Conservation (phyloP, 2,888 invertebrate species). For the Itoplectis maculator region DNA sequence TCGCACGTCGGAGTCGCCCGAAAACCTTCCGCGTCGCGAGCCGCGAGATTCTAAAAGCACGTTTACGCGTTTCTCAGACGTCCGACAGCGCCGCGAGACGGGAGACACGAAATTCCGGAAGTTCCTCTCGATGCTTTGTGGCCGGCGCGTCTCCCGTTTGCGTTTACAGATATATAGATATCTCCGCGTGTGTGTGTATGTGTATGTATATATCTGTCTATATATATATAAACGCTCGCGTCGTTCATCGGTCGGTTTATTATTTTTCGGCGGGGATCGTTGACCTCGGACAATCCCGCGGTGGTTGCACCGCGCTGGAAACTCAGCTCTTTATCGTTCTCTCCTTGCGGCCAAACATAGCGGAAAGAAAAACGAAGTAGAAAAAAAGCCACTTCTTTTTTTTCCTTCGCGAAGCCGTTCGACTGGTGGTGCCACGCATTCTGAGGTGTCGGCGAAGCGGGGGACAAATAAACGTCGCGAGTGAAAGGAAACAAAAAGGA, state of each 20-base stretch:
- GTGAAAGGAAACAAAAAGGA: too few relatives aligned
- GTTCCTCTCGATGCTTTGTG: neutral
- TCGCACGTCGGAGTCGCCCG: neutral
- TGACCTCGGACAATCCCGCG: neutral
- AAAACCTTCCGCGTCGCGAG: neutral
- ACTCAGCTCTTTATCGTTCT: neutral
- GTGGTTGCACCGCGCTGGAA: neutral
- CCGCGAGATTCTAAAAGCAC: slow-evolving; percentile 37
- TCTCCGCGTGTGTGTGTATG: too few relatives aligned
- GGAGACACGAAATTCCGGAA: slow-evolving; percentile 16
- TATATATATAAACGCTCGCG: neutral
- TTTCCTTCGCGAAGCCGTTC: neutral
- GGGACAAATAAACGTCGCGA: too few relatives aligned
- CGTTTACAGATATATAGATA: too few relatives aligned
- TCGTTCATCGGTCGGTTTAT: slow-evolving; percentile 3
- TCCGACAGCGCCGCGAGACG: neutral
- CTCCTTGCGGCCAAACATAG: neutral
- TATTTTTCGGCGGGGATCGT: slow-evolving; percentile 3
- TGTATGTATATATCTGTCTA: neutral
- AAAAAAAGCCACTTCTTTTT: too few relatives aligned
- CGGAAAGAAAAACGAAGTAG: too few relatives aligned
- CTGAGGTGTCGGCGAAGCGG: too few relatives aligned
- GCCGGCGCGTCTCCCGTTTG: neutral
- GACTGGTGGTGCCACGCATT: neutral
- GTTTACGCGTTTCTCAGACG: neutral